Evolutionary conservation across 2,888 invertebrate species (phyloP).

Genomic region (Ceraclea dissimilis): DNA sequence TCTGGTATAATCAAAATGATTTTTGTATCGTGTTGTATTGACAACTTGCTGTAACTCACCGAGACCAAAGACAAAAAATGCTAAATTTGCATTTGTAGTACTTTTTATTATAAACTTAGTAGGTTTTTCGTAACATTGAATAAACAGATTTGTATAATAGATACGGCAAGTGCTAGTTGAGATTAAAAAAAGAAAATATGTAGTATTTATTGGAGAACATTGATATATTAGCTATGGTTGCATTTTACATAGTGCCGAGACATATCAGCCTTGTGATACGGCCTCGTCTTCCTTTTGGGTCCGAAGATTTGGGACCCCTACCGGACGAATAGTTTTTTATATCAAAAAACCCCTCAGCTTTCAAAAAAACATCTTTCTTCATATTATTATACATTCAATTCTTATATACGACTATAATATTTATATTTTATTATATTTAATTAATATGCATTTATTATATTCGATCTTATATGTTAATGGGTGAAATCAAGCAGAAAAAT

Average conservation of each 20-base stretch:
- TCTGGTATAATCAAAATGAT: too few species aligned
- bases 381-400: constrained; percentile 3
- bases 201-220: too few species aligned
- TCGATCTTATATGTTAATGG: too few species aligned
- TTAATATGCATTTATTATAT: not conserved
- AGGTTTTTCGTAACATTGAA: too few species aligned
- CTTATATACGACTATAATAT: not conserved
- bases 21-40: too few species aligned
- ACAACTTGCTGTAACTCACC: too few species aligned
- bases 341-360: constrained; percentile 16
- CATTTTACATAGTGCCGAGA: constrained; percentile 10
- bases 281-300: constrained; percentile 16
- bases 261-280: constrained; percentile 18
- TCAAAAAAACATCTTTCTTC: constrained; percentile 8
- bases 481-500: too few species aligned
- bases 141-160: too few species aligned
- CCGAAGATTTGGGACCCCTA: constrained; percentile 8
- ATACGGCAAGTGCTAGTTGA: not conserved
- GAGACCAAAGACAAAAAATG: too few species aligned
- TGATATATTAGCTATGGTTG: not conserved
- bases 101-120: too few species aligned
- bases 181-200: too few species aligned
- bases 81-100: too few species aligned
- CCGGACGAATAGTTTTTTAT: constrained; percentile 19
- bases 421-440: not conserved